Conservation (phyloP, 2,888 invertebrate genomes). For the Hoplodrina blanda region DNA sequence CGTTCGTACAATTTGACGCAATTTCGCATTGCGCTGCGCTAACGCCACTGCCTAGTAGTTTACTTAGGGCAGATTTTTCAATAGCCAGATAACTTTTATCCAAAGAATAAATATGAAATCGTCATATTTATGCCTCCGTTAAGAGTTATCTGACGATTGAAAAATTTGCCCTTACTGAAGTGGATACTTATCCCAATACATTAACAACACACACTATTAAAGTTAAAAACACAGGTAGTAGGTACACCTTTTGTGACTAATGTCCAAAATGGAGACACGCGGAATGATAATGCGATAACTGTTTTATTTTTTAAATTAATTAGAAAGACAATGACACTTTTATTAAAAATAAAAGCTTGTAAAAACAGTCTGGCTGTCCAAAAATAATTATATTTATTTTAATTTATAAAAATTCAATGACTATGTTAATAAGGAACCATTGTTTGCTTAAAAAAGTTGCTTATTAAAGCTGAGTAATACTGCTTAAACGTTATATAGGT, state of each 20-base stretch:
- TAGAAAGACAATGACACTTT: slow-evolving; percentile 31
- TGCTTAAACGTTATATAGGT: too few species aligned
- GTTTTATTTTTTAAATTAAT: background rate
- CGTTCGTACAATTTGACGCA: too few species aligned
- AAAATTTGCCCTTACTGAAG: too few species aligned
- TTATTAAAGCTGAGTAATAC: background rate
- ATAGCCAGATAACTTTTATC: too few species aligned
- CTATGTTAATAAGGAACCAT: slow-evolving; percentile 23
- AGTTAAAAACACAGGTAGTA: background rate
- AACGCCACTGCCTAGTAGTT: too few species aligned
- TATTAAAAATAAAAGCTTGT: too few species aligned
- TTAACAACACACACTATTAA: background rate
- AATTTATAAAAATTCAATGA: slow-evolving; percentile 21
- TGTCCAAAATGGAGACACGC: too few species aligned
- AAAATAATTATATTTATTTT: slow-evolving; percentile 13
- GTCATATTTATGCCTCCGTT: too few species aligned
- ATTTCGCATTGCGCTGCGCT: too few species aligned
- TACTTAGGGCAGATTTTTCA: too few species aligned
- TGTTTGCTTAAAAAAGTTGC: background rate
- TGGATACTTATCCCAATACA: background rate
- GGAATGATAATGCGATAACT: background rate
- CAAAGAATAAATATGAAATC: too few species aligned
- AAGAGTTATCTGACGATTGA: too few species aligned
- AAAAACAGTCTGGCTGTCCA: slow-evolving; percentile 1
- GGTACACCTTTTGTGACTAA: slow-evolving; percentile 2